phyloP scores from a whole-genome alignment of 2,888 invertebrate genomes.

The Helleia helle region DNA sequence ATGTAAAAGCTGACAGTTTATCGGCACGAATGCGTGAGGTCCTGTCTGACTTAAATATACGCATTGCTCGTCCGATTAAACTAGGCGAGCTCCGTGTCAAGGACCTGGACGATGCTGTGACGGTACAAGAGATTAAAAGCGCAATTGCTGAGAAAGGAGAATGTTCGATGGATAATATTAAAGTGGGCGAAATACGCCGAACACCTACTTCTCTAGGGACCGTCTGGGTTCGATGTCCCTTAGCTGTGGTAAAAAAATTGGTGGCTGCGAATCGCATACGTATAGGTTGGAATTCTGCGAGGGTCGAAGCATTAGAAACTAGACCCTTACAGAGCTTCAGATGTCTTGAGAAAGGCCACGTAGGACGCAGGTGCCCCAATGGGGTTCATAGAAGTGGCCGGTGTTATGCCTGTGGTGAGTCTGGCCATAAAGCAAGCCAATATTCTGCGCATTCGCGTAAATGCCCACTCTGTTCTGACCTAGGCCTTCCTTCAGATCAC shows the following conservation, averaged over 20 bases:
- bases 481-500: neutral
- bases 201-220: conserved; percentile 1
- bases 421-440: neutral
- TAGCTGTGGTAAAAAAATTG: conserved; percentile 1
- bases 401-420: neutral
- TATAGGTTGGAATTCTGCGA: neutral
- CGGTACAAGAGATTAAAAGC: too few relatives aligned
- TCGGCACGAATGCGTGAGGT: too few relatives aligned
- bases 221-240: conserved; percentile 9
- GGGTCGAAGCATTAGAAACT: neutral
- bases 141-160: neutral
- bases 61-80: too few relatives aligned
- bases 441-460: neutral
- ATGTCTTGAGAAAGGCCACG: neutral
- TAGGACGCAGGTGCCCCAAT: too few relatives aligned
- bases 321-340: conserved; percentile 1
- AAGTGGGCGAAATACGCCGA: conserved; percentile 6
- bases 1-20: too few relatives aligned
- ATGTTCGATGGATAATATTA: neutral
- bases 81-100: neutral
- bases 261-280: neutral
- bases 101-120: too few relatives aligned
- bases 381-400: neutral
- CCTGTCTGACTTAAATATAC: too few relatives aligned
- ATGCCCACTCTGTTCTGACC: conserved; percentile 1